phyloP scores from a whole-genome alignment of 2,797 vertebrate species.

The Trematocara caparti region DNA sequence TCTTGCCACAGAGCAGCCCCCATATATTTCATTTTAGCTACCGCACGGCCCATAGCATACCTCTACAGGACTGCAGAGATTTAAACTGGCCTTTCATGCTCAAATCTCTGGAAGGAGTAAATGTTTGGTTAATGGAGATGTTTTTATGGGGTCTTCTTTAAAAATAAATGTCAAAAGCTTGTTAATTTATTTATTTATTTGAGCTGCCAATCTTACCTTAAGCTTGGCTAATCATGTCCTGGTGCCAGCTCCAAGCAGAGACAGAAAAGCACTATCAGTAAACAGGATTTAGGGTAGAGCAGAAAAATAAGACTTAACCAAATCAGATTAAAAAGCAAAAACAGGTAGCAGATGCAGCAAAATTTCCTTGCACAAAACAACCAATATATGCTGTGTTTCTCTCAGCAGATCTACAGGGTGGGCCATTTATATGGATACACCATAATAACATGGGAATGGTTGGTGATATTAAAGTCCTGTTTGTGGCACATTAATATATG shows the following conservation, averaged over 20 bases:
- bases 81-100: background rate
- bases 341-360: conserved; percentile 41
- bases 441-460: too few species aligned
- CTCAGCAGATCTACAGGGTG: background rate
- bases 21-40: background rate
- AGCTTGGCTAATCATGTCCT: background rate
- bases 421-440: too few species aligned
- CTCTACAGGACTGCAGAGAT: background rate
- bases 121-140: background rate
- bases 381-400: background rate
- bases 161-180: background rate
- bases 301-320: background rate
- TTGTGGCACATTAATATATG: too few species aligned
- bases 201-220: background rate
- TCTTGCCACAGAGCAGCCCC: background rate
- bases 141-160: background rate
- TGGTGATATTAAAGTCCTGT: too few species aligned
- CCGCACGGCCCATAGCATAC: background rate
- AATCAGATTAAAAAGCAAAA: conserved; percentile 13
- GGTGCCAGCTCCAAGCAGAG: background rate
- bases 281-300: background rate
- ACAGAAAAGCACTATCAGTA: background rate
- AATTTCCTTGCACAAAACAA: conserved; percentile 16
- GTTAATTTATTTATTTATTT: background rate
- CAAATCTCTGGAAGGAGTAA: background rate